Conservation (phyloP, 2,113 vertebrate genomes). For the Heptranchias perlo region DNA sequence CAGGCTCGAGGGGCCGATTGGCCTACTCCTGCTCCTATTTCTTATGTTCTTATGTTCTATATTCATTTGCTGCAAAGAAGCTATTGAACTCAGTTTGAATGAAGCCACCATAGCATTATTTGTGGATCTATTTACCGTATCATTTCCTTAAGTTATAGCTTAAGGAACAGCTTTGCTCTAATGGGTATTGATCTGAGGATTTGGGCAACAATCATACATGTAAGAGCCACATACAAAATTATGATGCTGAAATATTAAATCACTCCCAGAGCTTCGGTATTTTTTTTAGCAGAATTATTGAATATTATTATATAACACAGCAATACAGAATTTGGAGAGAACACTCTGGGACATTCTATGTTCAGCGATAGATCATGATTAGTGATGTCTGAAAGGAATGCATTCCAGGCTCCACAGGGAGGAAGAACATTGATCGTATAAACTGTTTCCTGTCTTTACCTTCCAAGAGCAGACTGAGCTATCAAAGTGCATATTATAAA, state of each 20-base stretch:
- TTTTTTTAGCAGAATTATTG: neutral
- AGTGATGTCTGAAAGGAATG: constrained; percentile 41
- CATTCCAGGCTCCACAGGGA: constrained; percentile 27
- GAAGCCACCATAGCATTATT: constrained; percentile 52
- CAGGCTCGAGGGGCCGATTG: too few species aligned
- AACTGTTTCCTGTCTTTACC: constrained; percentile 40
- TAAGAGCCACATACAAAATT: neutral
- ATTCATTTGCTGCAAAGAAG: constrained; percentile 49
- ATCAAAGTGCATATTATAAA: constrained; percentile 38
- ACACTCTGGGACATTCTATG: neutral
- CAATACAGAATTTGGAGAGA: neutral
- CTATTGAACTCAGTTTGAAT: constrained; percentile 48
- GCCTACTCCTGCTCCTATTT: too few species aligned
- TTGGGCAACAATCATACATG: constrained; percentile 42
- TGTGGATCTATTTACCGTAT: constrained; percentile 53
- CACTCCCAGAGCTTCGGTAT: neutral
- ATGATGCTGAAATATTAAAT: neutral
- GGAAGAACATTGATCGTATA: constrained; percentile 41
- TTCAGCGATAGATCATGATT: constrained; percentile 27
- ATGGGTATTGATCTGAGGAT: constrained; percentile 61
- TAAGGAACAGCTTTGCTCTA: constrained; percentile 46
- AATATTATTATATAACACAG: neutral
- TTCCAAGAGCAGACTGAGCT: constrained; percentile 40
- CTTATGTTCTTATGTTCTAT: too few species aligned
- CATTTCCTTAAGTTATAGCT: constrained; percentile 56